Base-by-base conservation (phyloP, 64 coral and sea anemone genomes). In the Platygyra sinensis region DNA sequence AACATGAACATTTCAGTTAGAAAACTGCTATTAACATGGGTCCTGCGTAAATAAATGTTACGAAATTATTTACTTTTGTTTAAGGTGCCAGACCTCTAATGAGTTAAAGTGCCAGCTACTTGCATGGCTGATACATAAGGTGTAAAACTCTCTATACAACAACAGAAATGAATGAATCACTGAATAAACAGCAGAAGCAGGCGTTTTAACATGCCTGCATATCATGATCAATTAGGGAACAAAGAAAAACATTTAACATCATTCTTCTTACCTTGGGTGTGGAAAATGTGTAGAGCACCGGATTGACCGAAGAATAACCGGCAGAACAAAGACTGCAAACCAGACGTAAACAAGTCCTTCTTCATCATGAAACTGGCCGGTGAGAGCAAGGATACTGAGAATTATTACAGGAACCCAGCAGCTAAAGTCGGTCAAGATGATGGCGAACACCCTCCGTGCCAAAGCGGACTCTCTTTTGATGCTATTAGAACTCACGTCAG, bases 391-490 rank as follows among this genome's bases (percentile, higher is more conserved):
- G 31, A 83, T 42, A 33, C 80, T 67, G 4, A 83, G 51, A 63
- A 83, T 67, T 33, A 83, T 83, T n/a, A 83, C 80, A 73, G 76
- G 76, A 51, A 78, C 11, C 76, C 76, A 78, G 76, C 76, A 78
- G 25, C 76, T 54, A 11, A 78, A 72, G 83, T 87, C 85, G 0
- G 85, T 87, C 51, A 87, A 57, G 46, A 87, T 74, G 25, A 87
- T 72, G 46, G 72, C 67, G 24, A 87, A 73, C n/a, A 87, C 71
- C 59, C 85, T 72, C 18, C 67, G 46, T 31, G 67, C 85, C 64
- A 87, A 46, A 39, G 85, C 67, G 32, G 85, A 87, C 62, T 64
- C 39, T 78, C 76, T 52, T 52, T 78, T 78, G 46, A 78, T 42
- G 42, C 20, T 78, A 2, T 22, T 78, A 14, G 17, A 76, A 7